phyloP scores from a whole-genome alignment of 1,140 invertebrate species.

The Hycleus cichorii region DNA sequence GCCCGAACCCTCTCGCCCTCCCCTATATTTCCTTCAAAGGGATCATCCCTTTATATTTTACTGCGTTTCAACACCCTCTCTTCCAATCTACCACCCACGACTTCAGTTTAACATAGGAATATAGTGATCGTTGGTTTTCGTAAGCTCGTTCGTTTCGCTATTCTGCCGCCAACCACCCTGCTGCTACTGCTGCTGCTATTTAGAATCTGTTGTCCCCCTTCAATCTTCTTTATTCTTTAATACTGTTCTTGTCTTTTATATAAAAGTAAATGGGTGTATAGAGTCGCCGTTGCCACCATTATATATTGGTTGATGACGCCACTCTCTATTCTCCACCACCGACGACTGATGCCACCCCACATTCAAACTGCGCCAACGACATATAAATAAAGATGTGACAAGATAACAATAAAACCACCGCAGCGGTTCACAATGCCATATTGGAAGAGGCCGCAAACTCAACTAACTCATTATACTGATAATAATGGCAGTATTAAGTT shows the following conservation, averaged over 20 bases:
- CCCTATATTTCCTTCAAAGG: neutral
- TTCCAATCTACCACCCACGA: slow-evolving; percentile 1
- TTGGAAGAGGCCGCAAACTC: slow-evolving; percentile 8
- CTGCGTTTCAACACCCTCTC: neutral
- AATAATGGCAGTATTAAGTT: neutral
- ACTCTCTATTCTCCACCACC: neutral
- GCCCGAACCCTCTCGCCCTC: slow-evolving; percentile 48
- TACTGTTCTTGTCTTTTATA: neutral
- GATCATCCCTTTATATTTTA: slow-evolving; percentile 15
- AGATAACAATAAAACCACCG: slow-evolving; percentile 17
- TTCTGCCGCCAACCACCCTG: too few species aligned
- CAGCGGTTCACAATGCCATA: slow-evolving; percentile 13
- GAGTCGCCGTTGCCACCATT: too few species aligned
- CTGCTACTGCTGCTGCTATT: neutral
- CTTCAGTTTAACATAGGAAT: neutral
- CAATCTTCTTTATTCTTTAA: neutral
- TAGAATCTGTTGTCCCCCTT: neutral
- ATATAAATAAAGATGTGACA: slow-evolving; percentile 18
- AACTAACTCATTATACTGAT: slow-evolving; percentile 13
- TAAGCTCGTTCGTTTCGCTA: neutral
- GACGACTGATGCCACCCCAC: slow-evolving; percentile 5
- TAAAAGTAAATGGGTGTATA: too few species aligned
- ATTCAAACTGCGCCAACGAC: slow-evolving; percentile 13
- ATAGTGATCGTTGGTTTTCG: slow-evolving; percentile 7
- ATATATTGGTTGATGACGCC: neutral